Percentiles rank a stretch among this genome's conserved stretches.
Conservation (phyloP, 2,888 invertebrate genomes). For the Pasiphila rectangulata region DNA sequence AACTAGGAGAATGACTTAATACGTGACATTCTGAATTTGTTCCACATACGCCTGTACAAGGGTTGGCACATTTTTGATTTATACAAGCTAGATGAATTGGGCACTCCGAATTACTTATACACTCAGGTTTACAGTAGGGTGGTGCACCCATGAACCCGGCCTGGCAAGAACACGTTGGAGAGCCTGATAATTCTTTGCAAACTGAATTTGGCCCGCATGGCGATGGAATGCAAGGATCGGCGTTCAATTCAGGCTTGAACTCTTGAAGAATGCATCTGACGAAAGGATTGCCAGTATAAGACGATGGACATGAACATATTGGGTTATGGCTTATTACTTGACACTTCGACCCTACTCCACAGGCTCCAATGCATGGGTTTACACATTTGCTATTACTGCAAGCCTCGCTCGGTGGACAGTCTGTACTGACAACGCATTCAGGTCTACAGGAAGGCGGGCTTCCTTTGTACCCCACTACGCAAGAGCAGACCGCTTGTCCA, state of each 20-base stretch:
- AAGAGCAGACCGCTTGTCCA: conserved; percentile 87
- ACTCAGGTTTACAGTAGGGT: conserved; percentile 90
- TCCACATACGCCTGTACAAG: conserved; percentile 87
- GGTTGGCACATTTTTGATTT: conserved; percentile 88
- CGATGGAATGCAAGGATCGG: conserved; percentile 87
- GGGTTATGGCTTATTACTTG: conserved; percentile 90
- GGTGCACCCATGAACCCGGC: conserved; percentile 85
- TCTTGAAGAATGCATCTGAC: conserved; percentile 81
- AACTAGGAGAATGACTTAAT: conserved; percentile 87
- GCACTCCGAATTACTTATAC: conserved; percentile 89
- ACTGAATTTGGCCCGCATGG: conserved; percentile 91
- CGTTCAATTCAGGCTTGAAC: conserved; percentile 65
- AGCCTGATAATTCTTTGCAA: conserved; percentile 84
- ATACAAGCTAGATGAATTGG: conserved; percentile 85
- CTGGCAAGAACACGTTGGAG: conserved; percentile 88
- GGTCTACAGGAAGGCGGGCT: conserved; percentile 89
- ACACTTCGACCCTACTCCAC: conserved; percentile 87
- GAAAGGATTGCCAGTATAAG: conserved; percentile 88
- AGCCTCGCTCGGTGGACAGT: conserved; percentile 87
- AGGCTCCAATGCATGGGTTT: conserved; percentile 91
- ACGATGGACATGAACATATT: conserved; percentile 86
- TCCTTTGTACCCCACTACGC: conserved; percentile 85
- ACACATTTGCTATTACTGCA: conserved; percentile 90
- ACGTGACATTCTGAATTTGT: conserved; percentile 87
- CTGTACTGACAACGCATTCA: conserved; percentile 87